Evolutionary conservation across 2,797 vertebrate genomes (phyloP).

Genomic region (Sebastes matsubarae): DNA sequence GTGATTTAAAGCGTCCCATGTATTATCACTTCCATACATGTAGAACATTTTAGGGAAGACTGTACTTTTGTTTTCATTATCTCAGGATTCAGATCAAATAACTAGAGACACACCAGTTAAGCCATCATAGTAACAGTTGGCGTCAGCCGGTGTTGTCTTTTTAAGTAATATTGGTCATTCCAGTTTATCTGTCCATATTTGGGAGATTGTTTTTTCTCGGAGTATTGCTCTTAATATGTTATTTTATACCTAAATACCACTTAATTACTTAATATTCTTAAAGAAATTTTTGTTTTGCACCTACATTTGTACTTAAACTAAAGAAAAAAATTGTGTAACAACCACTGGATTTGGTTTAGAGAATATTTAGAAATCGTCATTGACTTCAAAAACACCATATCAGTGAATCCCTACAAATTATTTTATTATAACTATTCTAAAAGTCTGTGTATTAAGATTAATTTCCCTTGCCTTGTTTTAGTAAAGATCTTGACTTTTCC

Average conservation of each 20-base stretch:
- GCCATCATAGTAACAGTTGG: no score
- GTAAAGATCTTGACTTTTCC: background rate
- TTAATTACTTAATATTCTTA: background rate
- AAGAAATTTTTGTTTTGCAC: background rate
- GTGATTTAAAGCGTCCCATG: background rate
- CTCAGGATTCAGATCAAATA: background rate
- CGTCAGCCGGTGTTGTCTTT: background rate
- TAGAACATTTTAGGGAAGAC: background rate
- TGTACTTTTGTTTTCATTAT: background rate
- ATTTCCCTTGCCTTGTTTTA: background rate
- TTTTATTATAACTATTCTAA: background rate
- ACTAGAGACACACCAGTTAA: background rate
- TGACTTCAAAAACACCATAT: background rate
- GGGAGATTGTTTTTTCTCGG: background rate
- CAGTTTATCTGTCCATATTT: background rate
- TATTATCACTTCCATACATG: background rate
- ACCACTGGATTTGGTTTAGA: background rate
- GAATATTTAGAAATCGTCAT: background rate
- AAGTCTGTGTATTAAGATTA: background rate
- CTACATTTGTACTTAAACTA: background rate
- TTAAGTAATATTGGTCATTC: background rate
- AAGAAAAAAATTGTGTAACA: background rate
- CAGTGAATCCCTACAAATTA: background rate
- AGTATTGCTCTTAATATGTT: background rate
- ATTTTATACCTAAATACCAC: background rate